Conservation (phyloP, 2,797 vertebrate species). For the Otus scops region DNA sequence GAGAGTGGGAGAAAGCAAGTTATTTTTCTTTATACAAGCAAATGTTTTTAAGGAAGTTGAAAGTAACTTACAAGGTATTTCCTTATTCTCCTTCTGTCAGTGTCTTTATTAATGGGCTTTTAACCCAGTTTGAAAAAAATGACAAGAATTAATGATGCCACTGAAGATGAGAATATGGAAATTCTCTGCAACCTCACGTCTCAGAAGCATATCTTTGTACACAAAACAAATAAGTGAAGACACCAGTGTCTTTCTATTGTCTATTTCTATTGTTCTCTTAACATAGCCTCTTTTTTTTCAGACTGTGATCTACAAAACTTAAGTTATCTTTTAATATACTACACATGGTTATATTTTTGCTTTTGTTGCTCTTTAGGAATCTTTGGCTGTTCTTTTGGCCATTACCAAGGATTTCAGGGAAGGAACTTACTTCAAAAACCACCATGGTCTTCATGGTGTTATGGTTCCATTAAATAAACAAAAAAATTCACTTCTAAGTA, state of each 20-base stretch:
- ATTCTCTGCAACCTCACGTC: not conserved
- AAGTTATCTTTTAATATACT: not conserved
- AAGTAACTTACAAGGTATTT: slow-evolving; percentile 35
- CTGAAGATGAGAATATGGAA: not conserved
- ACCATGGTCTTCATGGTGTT: not conserved
- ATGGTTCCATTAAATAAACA: not conserved
- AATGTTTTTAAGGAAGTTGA: slow-evolving; percentile 44
- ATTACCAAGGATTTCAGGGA: not conserved
- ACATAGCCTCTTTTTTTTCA: not conserved
- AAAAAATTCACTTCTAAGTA: not conserved
- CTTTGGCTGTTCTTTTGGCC: not conserved
- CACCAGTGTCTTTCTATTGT: not conserved
- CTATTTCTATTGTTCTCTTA: not conserved
- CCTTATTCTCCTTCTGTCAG: not conserved
- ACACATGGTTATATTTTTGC: not conserved
- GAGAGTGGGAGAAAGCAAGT: slow-evolving; percentile 52
- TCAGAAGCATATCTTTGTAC: not conserved
- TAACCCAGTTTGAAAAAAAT: not conserved
- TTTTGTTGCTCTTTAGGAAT: not conserved
- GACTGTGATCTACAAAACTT: not conserved
- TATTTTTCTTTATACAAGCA: slow-evolving; percentile 45
- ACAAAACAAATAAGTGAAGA: not conserved
- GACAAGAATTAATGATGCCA: not conserved
- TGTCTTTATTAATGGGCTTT: not conserved
- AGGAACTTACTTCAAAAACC: not conserved